Conservation (phyloP, 2,888 invertebrate genomes). For the Glomeris marginata region DNA sequence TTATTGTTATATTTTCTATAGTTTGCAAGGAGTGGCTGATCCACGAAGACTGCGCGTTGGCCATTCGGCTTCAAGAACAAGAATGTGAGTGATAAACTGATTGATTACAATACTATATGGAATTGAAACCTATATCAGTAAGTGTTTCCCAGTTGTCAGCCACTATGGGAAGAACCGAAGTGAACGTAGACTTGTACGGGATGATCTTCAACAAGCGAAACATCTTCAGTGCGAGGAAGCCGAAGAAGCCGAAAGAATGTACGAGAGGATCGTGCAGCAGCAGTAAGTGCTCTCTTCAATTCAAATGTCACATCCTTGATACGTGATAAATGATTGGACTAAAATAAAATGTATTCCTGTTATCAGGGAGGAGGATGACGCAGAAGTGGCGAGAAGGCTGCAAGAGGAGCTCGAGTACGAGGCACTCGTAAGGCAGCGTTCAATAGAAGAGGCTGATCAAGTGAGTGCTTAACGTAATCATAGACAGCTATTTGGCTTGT, state of each 20-base stretch:
- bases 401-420: conserved; percentile 40
- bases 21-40: conserved; percentile 71
- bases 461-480: conserved; percentile 18
- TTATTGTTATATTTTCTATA: no score
- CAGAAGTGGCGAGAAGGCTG: conserved; percentile 46
- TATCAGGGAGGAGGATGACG: conserved; percentile 49
- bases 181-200: conserved; percentile 57
- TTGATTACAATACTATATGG: no score
- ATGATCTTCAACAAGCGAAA: conserved; percentile 59
- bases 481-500: background rate
- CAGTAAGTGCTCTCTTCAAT: conserved; percentile 42
- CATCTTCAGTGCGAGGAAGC: conserved; percentile 56
- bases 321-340: conserved; percentile 7
- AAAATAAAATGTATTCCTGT: background rate
- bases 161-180: conserved; percentile 61
- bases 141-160: conserved; percentile 44
- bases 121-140: no score
- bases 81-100: conserved; percentile 67
- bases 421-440: conserved; percentile 21
- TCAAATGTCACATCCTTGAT: background rate
- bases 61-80: conserved; percentile 62
- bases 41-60: conserved; percentile 66
- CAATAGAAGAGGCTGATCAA: conserved; percentile 27
- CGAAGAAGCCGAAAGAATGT: conserved; percentile 35
- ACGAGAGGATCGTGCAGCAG: conserved; percentile 34